Conservation (phyloP, 2,113 vertebrate species). For the Zeus faber region DNA sequence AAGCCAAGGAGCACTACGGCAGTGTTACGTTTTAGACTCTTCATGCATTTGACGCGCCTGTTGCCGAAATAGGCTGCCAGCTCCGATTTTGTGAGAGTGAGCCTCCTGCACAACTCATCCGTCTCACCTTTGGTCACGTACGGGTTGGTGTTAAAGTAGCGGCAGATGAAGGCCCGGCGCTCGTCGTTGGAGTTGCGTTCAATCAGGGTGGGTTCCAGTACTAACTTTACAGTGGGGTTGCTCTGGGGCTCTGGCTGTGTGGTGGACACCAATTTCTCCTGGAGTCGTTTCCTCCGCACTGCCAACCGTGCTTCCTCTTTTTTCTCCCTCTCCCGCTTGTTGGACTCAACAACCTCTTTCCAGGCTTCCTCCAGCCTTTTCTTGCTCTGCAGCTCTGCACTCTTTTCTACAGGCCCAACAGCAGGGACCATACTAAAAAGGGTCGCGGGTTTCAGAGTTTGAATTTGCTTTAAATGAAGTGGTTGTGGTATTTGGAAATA, state of each 20-base stretch:
- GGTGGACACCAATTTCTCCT: slow-evolving; percentile 20
- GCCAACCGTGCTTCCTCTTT: slow-evolving; percentile 62
- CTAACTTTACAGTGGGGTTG: slow-evolving; percentile 70
- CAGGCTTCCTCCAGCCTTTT: slow-evolving; percentile 67
- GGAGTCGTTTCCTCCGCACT: slow-evolving; percentile 30
- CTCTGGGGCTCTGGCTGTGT: slow-evolving; percentile 33
- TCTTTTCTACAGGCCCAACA: not conserved
- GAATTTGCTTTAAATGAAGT: slow-evolving; percentile 28
- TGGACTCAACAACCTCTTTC: slow-evolving; percentile 67
- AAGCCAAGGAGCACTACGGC: slow-evolving; percentile 87
- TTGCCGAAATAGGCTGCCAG: slow-evolving; percentile 83
- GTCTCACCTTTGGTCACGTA: slow-evolving; percentile 85
- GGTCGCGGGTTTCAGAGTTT: slow-evolving; percentile 31
- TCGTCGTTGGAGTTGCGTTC: slow-evolving; percentile 77
- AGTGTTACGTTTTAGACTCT: slow-evolving; percentile 77
- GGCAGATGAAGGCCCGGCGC: slow-evolving; percentile 83
- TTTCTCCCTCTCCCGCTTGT: slow-evolving; percentile 68
- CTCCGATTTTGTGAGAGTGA: slow-evolving; percentile 82
- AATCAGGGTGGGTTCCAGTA: slow-evolving; percentile 74
- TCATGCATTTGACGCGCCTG: slow-evolving; percentile 85
- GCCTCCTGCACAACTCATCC: slow-evolving; percentile 77
- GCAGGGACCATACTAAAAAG: not conserved
- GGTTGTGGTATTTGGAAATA: slow-evolving; percentile 58
- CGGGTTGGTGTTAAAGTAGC: slow-evolving; percentile 89
- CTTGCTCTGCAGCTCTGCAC: slow-evolving; percentile 61